Evolutionary conservation across 1,140 invertebrate genomes (phyloP), one percentile per base, ranked within the genome.

Genomic region (Macrocentrus cingulum): DNA sequence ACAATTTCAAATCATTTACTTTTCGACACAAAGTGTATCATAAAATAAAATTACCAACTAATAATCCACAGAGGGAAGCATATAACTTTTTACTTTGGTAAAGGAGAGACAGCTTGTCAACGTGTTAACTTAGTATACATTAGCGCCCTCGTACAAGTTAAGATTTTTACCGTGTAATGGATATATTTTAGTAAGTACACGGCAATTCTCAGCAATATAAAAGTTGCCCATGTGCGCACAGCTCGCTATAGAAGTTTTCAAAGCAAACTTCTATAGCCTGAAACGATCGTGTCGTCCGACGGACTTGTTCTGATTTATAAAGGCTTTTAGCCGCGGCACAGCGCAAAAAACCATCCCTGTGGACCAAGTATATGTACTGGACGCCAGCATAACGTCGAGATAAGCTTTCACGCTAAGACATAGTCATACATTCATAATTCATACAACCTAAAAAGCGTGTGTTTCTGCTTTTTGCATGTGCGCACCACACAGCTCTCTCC

Each of bases 291-390:
- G 36, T 57, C 34, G 46, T 41, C 66, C 65, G 70, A 69, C 63
- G 59, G 65, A 64, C 66, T 65, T 66, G 71, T 72, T 73, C 72
- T 76, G 75, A 77, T 77, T 77, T 77, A 77, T 77, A 75, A 68
- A 66, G 71, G 74, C 75, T 77, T 77, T 77, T 77, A 77, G 72
- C 66, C 65, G 56, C 62, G 55, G 34, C 55, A 66, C 50, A 60
- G 67, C 19, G 54, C 16, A 75, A 76, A 77, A 76, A 74, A 67
- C 58, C 65, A 66, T 56, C 67, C 65, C 64, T 59, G 61, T 61
- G 36, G 34, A 37, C 37, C 19, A 13, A 42, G 20, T 46, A 25
- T 44, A 39, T 53, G 42, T 20, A 49, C 22, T 13, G 42, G 53
- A 44, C 53, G 41, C 42, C 23, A 56, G 42, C 19, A 34, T 16